A percentile compares a stretch with the other conserved stretches of the same genome.
phyloP scores from a whole-genome alignment of 2,113 vertebrate species.

The Pantherophis guttatus region DNA sequence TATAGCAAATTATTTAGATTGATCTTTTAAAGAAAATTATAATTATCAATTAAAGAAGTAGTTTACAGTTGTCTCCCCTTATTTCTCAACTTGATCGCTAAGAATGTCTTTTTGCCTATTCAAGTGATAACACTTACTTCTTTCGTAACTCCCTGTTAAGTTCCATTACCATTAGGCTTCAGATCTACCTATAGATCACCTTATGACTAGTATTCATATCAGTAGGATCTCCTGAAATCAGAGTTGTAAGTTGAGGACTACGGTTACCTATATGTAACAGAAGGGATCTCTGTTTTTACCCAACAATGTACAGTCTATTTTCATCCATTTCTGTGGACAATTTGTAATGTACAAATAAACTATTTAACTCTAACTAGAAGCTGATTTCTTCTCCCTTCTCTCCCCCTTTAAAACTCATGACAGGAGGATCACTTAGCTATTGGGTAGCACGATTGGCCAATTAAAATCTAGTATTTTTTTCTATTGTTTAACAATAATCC shows the following conservation, averaged over 20 bases:
- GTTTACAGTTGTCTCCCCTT: not conserved
- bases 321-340: not conserved
- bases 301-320: not conserved
- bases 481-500: too few species aligned
- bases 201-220: not conserved
- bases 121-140: not conserved
- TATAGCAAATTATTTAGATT: too few species aligned
- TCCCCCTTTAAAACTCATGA: too few species aligned
- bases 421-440: too few species aligned
- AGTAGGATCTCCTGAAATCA: not conserved
- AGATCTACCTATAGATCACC: not conserved
- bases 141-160: not conserved
- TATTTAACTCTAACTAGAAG: fast-evolving
- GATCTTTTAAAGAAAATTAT: too few species aligned
- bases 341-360: slow-evolving; percentile 19
- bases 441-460: too few species aligned
- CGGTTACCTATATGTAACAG: not conserved
- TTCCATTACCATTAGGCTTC: not conserved
- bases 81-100: not conserved
- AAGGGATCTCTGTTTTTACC: not conserved
- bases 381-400: too few species aligned
- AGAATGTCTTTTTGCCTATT: not conserved
- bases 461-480: too few species aligned
- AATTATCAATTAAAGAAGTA: too few species aligned
- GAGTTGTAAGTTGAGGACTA: too few species aligned